Base-by-base conservation (phyloP, 2,888 invertebrate genomes). In the Sinotaia quadrata region DNA sequence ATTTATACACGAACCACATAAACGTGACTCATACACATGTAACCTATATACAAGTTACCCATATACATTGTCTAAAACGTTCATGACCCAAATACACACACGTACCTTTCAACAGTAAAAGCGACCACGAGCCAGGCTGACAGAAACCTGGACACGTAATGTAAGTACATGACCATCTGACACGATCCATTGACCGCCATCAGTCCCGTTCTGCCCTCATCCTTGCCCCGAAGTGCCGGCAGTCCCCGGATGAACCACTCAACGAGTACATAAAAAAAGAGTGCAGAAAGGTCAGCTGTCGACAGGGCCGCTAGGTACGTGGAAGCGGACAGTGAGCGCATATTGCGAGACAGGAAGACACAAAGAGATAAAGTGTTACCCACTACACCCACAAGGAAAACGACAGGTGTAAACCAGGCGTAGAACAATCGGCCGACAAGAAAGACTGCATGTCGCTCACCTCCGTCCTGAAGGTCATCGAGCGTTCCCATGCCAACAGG, bases 241-340 rank as follows among this genome's bases (percentile, higher is more conserved):
- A 85, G 68, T 12, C 84, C 84, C 33, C 80, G 69, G 57, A 79
- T 77, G 33, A 86, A 67, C 86, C 86, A 86, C 70, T 86, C 86
- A 34, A 84, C 77, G 41, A 87, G 76, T 24, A 86, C 85, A 70
- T 83, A 87, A 52, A 94, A 90, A 2, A 94, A 86, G 18, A 92
- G 91, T 0, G 92, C 82, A 29, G 95, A 88, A 77, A 94, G 93
- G 4, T 93, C 90, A 0, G 93, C 93, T 84, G 94, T 94, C 73
- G 94, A 94, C 59, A 95, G 87, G 0, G 93, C 93, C 0, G 94
- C 92, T 71, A 95, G 88, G 85, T 95, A 95, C 77, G 92, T 92
- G 74, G 93, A 93, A 0, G 94, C 94, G 0, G 94, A 94, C 27
- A 84, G 75, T 36, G 65, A 65, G 24, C 93, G 91, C 73, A 92